These are phyloP conservation scores for Tanypteryx hageni DNA, from an alignment of 2,888 invertebrate genomes.

Conservation along the genomic window DNA sequence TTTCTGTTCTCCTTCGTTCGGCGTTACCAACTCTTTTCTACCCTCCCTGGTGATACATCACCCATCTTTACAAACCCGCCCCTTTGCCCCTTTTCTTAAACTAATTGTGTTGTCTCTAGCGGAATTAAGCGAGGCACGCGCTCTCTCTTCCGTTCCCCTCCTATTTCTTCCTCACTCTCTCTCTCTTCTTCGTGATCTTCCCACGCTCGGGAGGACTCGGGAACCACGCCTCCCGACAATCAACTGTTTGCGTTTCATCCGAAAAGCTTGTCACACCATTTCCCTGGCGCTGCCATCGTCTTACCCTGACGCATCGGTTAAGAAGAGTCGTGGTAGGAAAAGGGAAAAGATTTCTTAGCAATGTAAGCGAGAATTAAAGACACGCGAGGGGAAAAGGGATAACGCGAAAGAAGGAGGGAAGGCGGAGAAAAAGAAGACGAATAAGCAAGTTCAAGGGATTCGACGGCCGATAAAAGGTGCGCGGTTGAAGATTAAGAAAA, in stretches of 20 bases:
- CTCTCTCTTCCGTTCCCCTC: background rate
- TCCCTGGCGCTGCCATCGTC: background rate
- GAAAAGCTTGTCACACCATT: background rate
- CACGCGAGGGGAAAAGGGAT: background rate
- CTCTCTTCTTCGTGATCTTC: background rate
- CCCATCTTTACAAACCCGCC: slow-evolving; percentile 33
- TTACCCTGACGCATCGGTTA: background rate
- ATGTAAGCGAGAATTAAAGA: too few relatives aligned
- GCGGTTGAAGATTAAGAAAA: background rate
- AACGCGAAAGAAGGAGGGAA: background rate
- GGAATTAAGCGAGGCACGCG: slow-evolving; percentile 46
- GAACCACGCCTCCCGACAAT: background rate
- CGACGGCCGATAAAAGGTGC: background rate
- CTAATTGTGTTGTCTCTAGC: slow-evolving; percentile 60
- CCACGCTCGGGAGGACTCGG: background rate
- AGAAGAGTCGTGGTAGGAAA: background rate
- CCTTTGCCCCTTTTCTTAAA: background rate
- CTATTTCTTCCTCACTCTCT: background rate
- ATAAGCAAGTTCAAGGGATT: background rate
- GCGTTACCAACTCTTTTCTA: background rate
- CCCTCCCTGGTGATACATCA: slow-evolving; percentile 43
- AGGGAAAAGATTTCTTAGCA: background rate
- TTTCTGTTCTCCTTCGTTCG: background rate
- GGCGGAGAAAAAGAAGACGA: slow-evolving; percentile 4
- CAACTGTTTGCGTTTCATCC: slow-evolving; percentile 19